phyloP scores from a whole-genome alignment of 2,113 vertebrate species.

The Oxyruncus cristatus region DNA sequence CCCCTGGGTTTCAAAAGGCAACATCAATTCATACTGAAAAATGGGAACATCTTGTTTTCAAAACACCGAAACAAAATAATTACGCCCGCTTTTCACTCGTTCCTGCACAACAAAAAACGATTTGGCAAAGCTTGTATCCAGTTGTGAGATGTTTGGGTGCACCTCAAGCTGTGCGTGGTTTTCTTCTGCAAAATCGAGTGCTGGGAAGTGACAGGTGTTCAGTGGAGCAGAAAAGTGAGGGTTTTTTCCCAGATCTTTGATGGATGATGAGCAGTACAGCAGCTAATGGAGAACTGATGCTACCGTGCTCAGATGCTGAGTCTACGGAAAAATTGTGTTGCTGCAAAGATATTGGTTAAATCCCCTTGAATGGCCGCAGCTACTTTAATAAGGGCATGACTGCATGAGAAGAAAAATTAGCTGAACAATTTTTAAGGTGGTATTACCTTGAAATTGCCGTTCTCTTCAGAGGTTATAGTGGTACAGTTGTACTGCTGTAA shows the following conservation, averaged over 20 bases:
- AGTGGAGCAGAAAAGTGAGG: background rate
- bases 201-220: background rate
- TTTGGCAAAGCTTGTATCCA: background rate
- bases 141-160: background rate
- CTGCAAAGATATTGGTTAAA: background rate
- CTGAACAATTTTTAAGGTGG: background rate
- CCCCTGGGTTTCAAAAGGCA: background rate
- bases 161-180: accelerated
- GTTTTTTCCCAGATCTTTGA: background rate
- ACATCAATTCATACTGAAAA: background rate
- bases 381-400: background rate
- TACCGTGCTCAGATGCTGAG: background rate
- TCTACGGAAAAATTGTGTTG: background rate
- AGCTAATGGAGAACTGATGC: background rate
- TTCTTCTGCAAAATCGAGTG: background rate
- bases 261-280: background rate
- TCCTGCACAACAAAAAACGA: background rate
- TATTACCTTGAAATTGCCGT: background rate
- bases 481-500: background rate
- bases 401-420: background rate
- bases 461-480: background rate
- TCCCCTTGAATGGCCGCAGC: background rate
- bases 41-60: background rate
- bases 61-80: background rate
- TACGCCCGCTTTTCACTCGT: background rate